Conservation (phyloP, 2,113 vertebrate species). For the Taxidea taxus region DNA sequence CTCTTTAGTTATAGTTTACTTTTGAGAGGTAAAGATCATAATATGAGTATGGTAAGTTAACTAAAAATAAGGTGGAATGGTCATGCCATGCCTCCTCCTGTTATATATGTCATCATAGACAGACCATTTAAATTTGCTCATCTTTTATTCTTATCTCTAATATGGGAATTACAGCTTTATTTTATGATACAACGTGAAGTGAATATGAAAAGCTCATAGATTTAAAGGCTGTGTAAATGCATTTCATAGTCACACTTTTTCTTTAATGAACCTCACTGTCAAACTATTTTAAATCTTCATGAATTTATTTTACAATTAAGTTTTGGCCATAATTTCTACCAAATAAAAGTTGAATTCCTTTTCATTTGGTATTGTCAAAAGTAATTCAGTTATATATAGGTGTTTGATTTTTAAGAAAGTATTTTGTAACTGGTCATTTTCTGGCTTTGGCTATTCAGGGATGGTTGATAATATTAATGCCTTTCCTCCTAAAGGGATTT, state of each 20-base stretch:
- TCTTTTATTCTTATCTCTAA: background rate
- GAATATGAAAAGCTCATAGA: background rate
- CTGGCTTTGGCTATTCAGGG: background rate
- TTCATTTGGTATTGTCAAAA: background rate
- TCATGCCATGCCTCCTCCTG: background rate
- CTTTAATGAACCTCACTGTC: conserved; percentile 22
- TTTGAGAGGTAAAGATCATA: background rate
- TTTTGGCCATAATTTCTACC: conserved; percentile 4
- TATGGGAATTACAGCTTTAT: background rate
- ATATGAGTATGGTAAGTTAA: background rate
- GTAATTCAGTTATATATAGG: background rate
- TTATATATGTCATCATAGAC: background rate
- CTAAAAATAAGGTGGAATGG: background rate
- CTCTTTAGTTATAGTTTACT: background rate
- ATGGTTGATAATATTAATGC: background rate
- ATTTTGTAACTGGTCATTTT: background rate
- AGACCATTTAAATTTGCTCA: conserved; percentile 13
- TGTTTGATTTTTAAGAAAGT: background rate
- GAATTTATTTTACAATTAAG: conserved; percentile 31
- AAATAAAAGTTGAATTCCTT: conserved; percentile 9
- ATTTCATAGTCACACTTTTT: conserved; percentile 11
- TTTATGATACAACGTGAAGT: background rate
- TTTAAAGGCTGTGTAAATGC: background rate
- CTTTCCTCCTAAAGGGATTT: conserved; percentile 17
- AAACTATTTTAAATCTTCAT: background rate